Base-by-base conservation (phyloP, 2,113 vertebrate species). In the Coreoperca whiteheadi region DNA sequence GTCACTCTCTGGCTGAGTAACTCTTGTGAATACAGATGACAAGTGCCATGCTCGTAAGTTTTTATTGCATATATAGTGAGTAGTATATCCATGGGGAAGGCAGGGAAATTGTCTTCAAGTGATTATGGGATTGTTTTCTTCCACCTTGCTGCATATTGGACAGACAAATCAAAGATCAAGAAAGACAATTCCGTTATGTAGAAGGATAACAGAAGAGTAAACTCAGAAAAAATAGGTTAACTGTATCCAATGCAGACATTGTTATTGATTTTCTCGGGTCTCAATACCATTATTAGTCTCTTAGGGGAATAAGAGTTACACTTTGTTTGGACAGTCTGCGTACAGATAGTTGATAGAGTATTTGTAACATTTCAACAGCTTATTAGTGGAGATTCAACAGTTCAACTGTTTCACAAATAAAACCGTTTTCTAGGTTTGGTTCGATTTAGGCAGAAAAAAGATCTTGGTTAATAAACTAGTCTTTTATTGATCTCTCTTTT, bases 1-100 rank as follows among this genome's bases (percentile, higher is more conserved):
- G 46, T 76, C 69, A 77, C 46, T 68, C 28, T 71, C 34, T 79
- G 65, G 63, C 59, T 67, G 74, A 81, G 23, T 37, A 50, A 72
- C 43, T 64, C 51, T 51, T 61, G 48, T 59, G 61, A 83, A 56
- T 59, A 69, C 32, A 57, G 63, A 82, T 70, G 23, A 60, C 23
- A 25, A 21, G 25, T 64, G 53, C 67, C n/a, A 65, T 48, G 53
- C 66, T 73, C 15, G 4, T 20, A 30, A 2, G 15, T 50, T 74
- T 78, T 50, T 81, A 71, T 46, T 72, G 43, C 61, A 14, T 14
- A 28, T 15, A 46, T 39, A 34, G 41, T 65, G 32, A 66, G 20
- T n/a, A n/a, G 78, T 51, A 53, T 65, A 30, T 84, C 32, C 30
- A 41, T 21, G 30, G 46, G 59, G 21, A 71, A 43, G 28, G 5